phyloP scores from a whole-genome alignment of 2,113 vertebrate species.

The Petrocephalus zakoni region DNA sequence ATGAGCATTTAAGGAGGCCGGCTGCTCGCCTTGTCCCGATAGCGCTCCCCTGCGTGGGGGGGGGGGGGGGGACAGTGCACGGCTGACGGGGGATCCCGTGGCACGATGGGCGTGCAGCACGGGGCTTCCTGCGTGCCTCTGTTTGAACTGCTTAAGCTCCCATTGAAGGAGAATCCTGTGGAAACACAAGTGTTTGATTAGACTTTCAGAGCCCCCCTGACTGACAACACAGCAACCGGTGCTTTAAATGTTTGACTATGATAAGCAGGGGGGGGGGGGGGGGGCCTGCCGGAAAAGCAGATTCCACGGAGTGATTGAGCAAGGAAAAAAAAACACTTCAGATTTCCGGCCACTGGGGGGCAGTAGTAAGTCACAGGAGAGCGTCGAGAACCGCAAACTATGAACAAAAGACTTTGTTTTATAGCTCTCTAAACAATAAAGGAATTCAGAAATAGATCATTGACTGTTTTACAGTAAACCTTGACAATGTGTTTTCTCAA shows the following conservation, averaged over 20 bases:
- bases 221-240: conserved; percentile 3
- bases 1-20: conserved; percentile 69
- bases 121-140: not conserved
- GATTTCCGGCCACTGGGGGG: not conserved
- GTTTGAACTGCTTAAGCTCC: not conserved
- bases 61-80: not conserved
- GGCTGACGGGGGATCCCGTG: not conserved
- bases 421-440: conserved; percentile 22
- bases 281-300: too few relatives aligned
- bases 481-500: conserved; percentile 21
- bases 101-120: not conserved
- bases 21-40: conserved; percentile 50
- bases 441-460: conserved; percentile 22
- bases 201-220: not conserved
- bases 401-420: conserved; percentile 18
- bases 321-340: not conserved
- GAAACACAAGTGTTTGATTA: conserved; percentile 7
- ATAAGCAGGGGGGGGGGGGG: not conserved
- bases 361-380: conserved; percentile 21
- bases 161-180: conserved; percentile 7
- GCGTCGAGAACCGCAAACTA: not conserved
- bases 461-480: conserved; percentile 20
- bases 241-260: conserved; percentile 12
- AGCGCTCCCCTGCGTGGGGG: not conserved
- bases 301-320: not conserved